Evolutionary conservation across 2,797 vertebrate genomes (phyloP).

Genomic region (Sebastes hopkinsi): DNA sequence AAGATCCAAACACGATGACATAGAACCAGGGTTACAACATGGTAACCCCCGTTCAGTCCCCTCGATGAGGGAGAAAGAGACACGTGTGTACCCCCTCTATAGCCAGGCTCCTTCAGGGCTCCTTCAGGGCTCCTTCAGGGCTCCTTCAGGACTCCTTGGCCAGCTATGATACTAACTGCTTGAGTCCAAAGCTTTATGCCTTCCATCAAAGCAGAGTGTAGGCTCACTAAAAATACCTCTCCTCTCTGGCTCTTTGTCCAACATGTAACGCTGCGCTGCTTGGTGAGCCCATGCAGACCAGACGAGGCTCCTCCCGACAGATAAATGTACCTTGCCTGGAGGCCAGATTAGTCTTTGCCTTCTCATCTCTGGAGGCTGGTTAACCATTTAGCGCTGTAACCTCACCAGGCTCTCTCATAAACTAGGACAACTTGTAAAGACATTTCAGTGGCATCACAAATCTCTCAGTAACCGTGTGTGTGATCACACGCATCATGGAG

Average conservation of each 20-base stretch:
- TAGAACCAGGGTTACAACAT: too few species aligned
- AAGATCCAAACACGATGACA: too few species aligned
- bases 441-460: constrained; percentile 4
- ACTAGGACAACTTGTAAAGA: constrained; percentile 39
- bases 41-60: too few species aligned
- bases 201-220: constrained; percentile 8
- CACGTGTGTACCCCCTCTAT: too few species aligned
- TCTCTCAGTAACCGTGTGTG: neutral
- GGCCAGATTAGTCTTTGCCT: constrained; percentile 50
- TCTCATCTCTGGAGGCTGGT: constrained; percentile 51
- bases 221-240: constrained; percentile 21
- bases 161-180: neutral
- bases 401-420: constrained; percentile 26
- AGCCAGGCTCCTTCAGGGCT: too few species aligned
- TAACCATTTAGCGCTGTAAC: constrained; percentile 53
- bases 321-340: constrained; percentile 53
- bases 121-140: too few species aligned
- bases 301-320: constrained; percentile 18
- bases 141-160: too few species aligned
- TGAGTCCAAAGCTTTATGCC: neutral
- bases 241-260: constrained; percentile 5
- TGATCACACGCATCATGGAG: neutral
- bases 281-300: neutral
- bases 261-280: neutral
- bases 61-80: too few species aligned